These are phyloP conservation scores for Catharus minimus DNA, from an alignment of 2,113 vertebrate genomes.

Conservation along the genomic window DNA sequence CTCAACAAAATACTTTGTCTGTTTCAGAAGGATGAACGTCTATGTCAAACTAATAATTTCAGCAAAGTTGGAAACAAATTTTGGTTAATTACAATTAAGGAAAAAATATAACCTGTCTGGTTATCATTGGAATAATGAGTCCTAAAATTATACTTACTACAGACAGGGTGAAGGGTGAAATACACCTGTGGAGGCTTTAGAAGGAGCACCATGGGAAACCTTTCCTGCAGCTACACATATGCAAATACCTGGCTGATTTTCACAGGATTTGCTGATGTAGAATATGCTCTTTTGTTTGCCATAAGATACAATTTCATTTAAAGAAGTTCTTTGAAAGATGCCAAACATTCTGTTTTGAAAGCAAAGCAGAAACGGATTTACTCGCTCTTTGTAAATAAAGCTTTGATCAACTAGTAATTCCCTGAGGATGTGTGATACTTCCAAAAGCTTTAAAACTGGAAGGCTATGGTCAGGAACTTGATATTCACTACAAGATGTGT, in stretches of 20 bases:
- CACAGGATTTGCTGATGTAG: not conserved
- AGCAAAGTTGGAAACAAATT: not conserved
- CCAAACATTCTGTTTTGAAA: not conserved
- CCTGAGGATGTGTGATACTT: not conserved
- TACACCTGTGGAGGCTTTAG: not conserved
- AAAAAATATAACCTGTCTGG: not conserved
- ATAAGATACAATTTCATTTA: not conserved
- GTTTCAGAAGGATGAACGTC: not conserved
- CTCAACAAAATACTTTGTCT: not conserved
- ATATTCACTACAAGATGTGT: not conserved
- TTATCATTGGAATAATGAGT: not conserved
- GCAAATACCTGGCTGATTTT: not conserved
- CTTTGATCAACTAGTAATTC: not conserved
- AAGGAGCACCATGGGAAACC: not conserved
- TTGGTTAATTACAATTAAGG: not conserved
- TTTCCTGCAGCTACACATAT: not conserved
- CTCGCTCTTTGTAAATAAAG: not conserved
- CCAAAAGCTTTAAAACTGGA: not conserved
- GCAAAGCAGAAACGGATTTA: not conserved
- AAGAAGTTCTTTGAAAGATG: not conserved
- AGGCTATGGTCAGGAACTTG: not conserved
- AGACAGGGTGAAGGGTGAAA: not conserved
- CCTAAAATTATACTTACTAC: not conserved
- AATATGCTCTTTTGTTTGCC: not conserved
- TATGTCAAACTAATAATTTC: not conserved